Evolutionary conservation across 2,797 vertebrate species (phyloP), one percentile per base, ranked within the genome.

Genomic region (Bryconaethiops microstoma): DNA sequence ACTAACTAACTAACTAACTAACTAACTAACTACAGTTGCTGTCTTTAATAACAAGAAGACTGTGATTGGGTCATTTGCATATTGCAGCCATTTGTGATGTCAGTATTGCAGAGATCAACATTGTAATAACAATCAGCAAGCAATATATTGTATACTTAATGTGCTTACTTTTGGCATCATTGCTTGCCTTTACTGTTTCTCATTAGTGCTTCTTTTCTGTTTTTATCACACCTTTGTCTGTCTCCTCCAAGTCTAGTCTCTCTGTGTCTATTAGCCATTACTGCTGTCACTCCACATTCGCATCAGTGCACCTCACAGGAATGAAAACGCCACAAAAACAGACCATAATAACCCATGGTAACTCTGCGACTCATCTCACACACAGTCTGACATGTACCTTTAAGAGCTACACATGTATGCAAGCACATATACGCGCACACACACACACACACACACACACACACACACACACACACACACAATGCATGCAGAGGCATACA

Each of bases 351-450:
- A 72, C 72, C 48, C 60, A 23, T 21, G 57, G 73, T 74, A 74
- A 40, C 68, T 63, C 10, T 40, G 25, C 4, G 1, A 64, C 63
- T 69, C 74, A 76, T 68, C 65, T 74, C 75, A 68, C 1, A 40
- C n/a, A 63, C 77, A 23, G 62, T 78, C 42, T 83, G 55, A 85
- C 77, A 82, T 78, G 76, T 48, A 68, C 75, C 48, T 77, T 65
- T 52, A 64, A 48, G n/a, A 59, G 77, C 63, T 7, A 35, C 64
- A 64, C 54, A 42, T 10, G 7, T 55, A 57, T 29, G 29, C 29
- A 29, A 3, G 3, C 54, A 23, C 19, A 67, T 63, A 69, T 54
- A 69, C 54, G 23, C n/a, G n/a, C 74, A 59, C 14, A 54, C 52
- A 54, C 52, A 54, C 52, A 13, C 16, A 19, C 54, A 55, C 16